Percentiles rank a stretch among this genome's conserved stretches.
Conservation (phyloP, 1,140 invertebrate species). For the Aphelinus certus region DNA sequence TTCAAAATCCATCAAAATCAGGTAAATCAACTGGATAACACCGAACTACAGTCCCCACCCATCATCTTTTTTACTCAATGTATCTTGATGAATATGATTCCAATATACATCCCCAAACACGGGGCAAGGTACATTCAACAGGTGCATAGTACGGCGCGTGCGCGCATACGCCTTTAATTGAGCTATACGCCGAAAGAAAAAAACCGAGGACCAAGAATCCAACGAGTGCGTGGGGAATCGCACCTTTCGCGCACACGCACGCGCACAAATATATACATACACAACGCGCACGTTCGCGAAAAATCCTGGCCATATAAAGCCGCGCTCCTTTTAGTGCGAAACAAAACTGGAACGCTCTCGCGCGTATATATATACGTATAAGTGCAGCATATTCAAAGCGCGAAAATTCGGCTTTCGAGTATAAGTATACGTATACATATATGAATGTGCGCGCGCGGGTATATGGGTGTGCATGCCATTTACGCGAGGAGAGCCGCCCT, state of each 20-base stretch:
- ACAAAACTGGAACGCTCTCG: neutral
- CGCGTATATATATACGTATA: neutral
- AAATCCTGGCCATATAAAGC: constrained; percentile 21
- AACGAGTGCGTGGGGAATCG: neutral
- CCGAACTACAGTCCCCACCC: no score
- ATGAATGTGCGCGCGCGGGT: neutral
- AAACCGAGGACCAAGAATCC: neutral
- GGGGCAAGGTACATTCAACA: no score
- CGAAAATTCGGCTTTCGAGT: neutral
- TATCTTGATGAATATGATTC: no score
- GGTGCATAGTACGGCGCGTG: no score
- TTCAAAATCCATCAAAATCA: no score
- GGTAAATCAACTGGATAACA: no score
- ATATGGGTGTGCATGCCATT: neutral
- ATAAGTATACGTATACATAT: neutral
- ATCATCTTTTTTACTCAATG: no score
- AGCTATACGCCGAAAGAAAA: neutral
- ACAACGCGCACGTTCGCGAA: neutral
- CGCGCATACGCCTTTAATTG: no score
- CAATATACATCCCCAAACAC: no score
- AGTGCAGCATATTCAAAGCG: neutral
- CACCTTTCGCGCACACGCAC: neutral
- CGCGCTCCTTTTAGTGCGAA: neutral
- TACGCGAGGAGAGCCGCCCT: no score
- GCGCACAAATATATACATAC: neutral